Evolutionary conservation across 2,113 vertebrate genomes (phyloP).

Genomic region (Brienomyrus brachyistius): DNA sequence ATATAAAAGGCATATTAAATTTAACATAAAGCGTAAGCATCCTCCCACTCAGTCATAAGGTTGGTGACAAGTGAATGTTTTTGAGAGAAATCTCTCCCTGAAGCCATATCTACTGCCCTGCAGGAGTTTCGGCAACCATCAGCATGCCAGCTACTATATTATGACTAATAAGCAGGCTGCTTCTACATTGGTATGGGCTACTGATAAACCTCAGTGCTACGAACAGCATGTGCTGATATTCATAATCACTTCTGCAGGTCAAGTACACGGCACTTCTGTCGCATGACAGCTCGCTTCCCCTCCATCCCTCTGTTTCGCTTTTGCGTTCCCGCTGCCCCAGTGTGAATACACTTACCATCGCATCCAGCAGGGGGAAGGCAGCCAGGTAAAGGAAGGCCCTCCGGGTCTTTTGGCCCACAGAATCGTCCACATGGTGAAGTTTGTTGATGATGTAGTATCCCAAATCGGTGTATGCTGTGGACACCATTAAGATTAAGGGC

Average conservation of each 20-base stretch:
- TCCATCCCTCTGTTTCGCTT: not conserved
- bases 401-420: constrained; percentile 87
- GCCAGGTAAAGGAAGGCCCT: constrained; percentile 92
- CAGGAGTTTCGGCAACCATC: not conserved
- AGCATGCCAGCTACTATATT: not conserved
- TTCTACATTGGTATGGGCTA: not conserved
- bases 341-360: constrained; percentile 69
- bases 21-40: not conserved
- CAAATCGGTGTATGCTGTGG: constrained; percentile 78
- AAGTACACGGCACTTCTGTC: not conserved
- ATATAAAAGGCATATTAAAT: not conserved
- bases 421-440: constrained; percentile 95
- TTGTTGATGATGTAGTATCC: constrained; percentile 99
- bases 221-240: not conserved
- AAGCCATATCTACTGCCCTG: not conserved
- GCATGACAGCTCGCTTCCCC: not conserved
- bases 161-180: not conserved
- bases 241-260: not conserved
- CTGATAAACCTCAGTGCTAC: not conserved
- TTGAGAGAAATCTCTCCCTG: not conserved
- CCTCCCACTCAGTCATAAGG: not conserved
- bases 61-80: not conserved
- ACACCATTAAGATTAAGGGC: constrained; percentile 15
- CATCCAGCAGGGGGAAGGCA: constrained; percentile 92
- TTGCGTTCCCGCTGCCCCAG: not conserved